phyloP scores from a whole-genome alignment of 2,888 invertebrate genomes.

The Patella pellucida region DNA sequence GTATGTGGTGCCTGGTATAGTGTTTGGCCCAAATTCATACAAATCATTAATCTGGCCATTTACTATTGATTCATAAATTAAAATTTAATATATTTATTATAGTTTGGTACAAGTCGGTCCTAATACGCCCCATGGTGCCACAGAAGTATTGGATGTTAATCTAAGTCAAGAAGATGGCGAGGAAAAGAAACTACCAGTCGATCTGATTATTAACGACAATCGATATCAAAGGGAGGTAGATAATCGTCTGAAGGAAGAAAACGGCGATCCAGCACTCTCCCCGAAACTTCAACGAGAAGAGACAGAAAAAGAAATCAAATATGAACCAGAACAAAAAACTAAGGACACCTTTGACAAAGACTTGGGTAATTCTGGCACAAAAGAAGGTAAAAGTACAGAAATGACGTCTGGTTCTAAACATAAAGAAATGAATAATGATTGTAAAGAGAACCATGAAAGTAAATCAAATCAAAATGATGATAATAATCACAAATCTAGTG shows the following conservation, averaged over 20 bases:
- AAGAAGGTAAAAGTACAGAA: conserved; percentile 2
- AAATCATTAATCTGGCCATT: too few relatives aligned
- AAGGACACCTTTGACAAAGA: conserved; percentile 42
- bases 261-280: conserved; percentile 48
- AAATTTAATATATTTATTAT: conserved; percentile 21
- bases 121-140: conserved; percentile 59
- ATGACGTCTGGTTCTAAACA: not conserved
- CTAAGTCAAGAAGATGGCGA: conserved; percentile 61
- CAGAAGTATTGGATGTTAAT: conserved; percentile 66
- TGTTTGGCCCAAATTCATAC: too few relatives aligned
- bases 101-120: conserved; percentile 52
- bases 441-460: not conserved
- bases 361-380: not conserved
- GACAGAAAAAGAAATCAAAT: conserved; percentile 48
- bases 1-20: too few relatives aligned
- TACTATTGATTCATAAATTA: too few relatives aligned
- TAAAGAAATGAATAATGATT: not conserved
- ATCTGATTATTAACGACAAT: conserved; percentile 48
- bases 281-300: conserved; percentile 44
- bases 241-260: conserved; percentile 57
- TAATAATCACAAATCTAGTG: not conserved
- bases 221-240: conserved; percentile 56
- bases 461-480: conserved; percentile 1
- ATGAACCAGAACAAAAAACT: conserved; percentile 55
- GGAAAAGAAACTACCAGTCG: conserved; percentile 52